These are phyloP conservation scores for Corythoichthys haematopterus DNA, from an alignment of 2,113 vertebrate genomes.

Conservation along the genomic window DNA sequence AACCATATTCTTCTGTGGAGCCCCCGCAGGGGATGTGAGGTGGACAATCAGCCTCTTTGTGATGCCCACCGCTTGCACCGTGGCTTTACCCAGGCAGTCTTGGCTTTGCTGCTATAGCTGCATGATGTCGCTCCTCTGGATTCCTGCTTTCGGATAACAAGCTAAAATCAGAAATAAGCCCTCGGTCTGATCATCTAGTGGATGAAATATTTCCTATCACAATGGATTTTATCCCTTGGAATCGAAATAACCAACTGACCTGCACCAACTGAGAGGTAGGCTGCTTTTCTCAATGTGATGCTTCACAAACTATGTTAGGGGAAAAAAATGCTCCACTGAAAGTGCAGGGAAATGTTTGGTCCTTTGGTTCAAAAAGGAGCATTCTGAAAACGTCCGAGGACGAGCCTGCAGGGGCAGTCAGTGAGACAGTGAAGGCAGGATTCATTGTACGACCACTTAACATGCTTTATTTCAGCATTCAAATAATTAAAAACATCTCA, in stretches of 20 bases:
- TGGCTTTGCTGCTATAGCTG: slow-evolving; percentile 18
- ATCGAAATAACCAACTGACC: background rate
- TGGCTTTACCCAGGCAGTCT: slow-evolving; percentile 1
- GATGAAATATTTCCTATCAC: background rate
- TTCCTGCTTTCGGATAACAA: background rate
- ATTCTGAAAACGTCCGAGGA: background rate
- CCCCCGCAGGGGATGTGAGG: slow-evolving; percentile 42
- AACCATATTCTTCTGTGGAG: slow-evolving; percentile 30
- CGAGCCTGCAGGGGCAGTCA: slow-evolving; percentile 42
- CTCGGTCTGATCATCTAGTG: background rate
- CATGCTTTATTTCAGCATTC: slow-evolving; percentile 99
- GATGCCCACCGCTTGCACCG: slow-evolving; percentile 19
- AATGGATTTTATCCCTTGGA: background rate
- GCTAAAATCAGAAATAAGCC: background rate
- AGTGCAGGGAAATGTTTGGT: background rate
- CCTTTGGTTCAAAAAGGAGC: background rate
- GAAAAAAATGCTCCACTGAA: too few species aligned
- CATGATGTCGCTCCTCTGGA: slow-evolving; percentile 4
- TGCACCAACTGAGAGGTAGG: background rate
- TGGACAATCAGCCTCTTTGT: slow-evolving; percentile 68
- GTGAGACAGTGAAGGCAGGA: slow-evolving; percentile 69
- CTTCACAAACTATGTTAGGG: too few species aligned
- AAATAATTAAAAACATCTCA: slow-evolving; percentile 99
- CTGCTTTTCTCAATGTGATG: too few species aligned
- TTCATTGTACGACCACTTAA: slow-evolving; percentile 88